Evolutionary conservation across 2,888 invertebrate species (phyloP).

Genomic region (Epicampocera succincta): DNA sequence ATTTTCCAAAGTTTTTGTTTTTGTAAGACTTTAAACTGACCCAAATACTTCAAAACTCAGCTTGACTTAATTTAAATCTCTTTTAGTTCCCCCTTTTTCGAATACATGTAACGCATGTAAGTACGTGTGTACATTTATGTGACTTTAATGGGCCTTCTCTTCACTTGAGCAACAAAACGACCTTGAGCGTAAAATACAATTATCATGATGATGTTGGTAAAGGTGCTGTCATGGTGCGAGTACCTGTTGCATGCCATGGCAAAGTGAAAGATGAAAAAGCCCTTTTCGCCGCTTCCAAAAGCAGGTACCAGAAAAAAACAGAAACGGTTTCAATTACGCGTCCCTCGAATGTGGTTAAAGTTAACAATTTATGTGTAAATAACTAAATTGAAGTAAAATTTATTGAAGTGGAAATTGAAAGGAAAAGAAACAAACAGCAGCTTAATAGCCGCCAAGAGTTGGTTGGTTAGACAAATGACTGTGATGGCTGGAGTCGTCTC

Average conservation of each 20-base stretch:
- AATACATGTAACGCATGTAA: background rate
- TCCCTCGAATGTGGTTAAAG: background rate
- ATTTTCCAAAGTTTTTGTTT: background rate
- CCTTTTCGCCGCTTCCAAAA: slow-evolving; percentile 21
- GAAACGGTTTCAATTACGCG: slow-evolving; percentile 29
- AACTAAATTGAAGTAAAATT: background rate
- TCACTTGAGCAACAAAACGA: slow-evolving; percentile 30
- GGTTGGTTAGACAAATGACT: background rate
- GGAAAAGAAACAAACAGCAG: background rate
- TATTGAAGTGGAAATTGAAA: slow-evolving; percentile 13
- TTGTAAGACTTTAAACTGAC: slow-evolving; percentile 25
- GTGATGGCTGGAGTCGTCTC: background rate
- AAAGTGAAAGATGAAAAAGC: slow-evolving; percentile 7
- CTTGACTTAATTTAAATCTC: slow-evolving; percentile 22
- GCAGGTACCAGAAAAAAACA: background rate
- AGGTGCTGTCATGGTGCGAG: background rate
- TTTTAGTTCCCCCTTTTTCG: background rate
- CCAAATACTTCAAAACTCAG: slow-evolving; percentile 16
- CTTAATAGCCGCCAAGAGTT: background rate
- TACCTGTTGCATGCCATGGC: background rate
- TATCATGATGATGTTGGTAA: slow-evolving; percentile 10
- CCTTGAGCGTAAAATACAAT: slow-evolving; percentile 41
- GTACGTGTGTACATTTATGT: background rate
- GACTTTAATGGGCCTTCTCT: slow-evolving; percentile 26
- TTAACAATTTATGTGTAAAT: background rate